Conservation (phyloP, 2,888 invertebrate species). For the Cryptus armator region DNA sequence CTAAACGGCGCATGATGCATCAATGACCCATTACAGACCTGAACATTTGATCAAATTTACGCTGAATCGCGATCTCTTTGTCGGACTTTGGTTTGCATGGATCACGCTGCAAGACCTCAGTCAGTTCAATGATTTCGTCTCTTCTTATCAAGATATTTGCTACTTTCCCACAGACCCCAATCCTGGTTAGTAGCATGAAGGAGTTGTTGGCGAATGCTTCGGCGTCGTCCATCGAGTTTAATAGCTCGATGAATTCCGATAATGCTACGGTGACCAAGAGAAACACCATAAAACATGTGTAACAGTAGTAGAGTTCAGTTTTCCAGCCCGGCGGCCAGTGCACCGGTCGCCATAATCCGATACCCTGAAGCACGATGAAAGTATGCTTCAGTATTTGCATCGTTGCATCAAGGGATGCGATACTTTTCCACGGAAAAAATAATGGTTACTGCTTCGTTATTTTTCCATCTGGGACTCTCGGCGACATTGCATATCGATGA, state of each 20-base stretch:
- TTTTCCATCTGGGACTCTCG: not conserved
- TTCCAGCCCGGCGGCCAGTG: constrained; percentile 53
- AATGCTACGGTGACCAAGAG: constrained; percentile 43
- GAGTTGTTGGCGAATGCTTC: constrained; percentile 57
- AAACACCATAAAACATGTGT: constrained; percentile 42
- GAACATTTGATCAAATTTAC: constrained; percentile 46
- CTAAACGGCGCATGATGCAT: not conserved
- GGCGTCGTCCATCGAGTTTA: constrained; percentile 32
- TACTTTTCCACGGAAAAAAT: not conserved
- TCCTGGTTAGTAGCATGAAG: constrained; percentile 60
- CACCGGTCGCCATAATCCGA: constrained; percentile 58
- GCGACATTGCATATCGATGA: not conserved
- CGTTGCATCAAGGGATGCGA: not conserved
- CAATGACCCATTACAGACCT: constrained; percentile 40
- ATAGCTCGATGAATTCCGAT: constrained; percentile 45
- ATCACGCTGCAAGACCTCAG: constrained; percentile 17
- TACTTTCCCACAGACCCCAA: constrained; percentile 60
- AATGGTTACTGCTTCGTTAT: not conserved
- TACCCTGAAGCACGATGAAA: constrained; percentile 14
- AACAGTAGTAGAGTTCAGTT: constrained; percentile 41
- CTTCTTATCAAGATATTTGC: constrained; percentile 53
- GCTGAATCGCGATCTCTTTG: constrained; percentile 50
- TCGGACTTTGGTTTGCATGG: constrained; percentile 33
- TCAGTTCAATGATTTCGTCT: constrained; percentile 40
- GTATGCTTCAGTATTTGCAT: constrained; percentile 15